A percentile compares a stretch with the other conserved stretches of the same genome.
These are phyloP conservation scores for Octonoba sinensis DNA, from an alignment of 2,888 invertebrate genomes.

Conservation along the genomic window DNA sequence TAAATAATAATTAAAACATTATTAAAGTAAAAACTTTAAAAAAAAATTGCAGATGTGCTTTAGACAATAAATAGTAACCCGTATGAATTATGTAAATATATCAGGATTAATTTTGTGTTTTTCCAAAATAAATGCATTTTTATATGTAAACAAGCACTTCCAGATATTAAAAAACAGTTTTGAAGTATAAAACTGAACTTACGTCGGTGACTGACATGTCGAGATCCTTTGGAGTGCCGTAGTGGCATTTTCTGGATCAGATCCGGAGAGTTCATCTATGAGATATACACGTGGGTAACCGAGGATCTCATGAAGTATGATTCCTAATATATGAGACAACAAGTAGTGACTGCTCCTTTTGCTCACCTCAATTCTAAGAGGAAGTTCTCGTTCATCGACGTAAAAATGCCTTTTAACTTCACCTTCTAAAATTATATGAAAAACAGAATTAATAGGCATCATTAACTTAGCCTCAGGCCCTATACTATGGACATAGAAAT, in stretches of 20 bases:
- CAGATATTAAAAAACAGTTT: too few species aligned
- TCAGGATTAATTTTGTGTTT: too few species aligned
- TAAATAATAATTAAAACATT: too few species aligned
- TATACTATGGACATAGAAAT: too few species aligned
- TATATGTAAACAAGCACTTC: too few species aligned
- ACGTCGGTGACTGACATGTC: slow-evolving; percentile 67
- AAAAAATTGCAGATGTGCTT: too few species aligned
- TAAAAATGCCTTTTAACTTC: slow-evolving; percentile 45
- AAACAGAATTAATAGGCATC: too few species aligned
- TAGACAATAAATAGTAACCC: too few species aligned
- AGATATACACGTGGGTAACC: slow-evolving; percentile 71
- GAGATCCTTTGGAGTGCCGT: slow-evolving; percentile 69
- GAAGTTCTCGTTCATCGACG: slow-evolving; percentile 41
- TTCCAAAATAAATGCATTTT: too few species aligned
- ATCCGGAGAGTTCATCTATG: slow-evolving; percentile 55
- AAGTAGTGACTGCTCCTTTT: slow-evolving; percentile 71
- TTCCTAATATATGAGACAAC: slow-evolving; percentile 70
- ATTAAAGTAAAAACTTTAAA: too few species aligned
- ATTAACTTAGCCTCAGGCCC: too few species aligned
- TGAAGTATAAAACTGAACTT: slow-evolving; percentile 12
- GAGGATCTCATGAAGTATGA: slow-evolving; percentile 71
- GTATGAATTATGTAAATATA: too few species aligned
- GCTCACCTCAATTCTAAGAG: slow-evolving; percentile 45
- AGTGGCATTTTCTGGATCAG: slow-evolving; percentile 68
- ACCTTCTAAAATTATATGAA: slow-evolving; percentile 9